Evolutionary conservation across 1,140 invertebrate species (phyloP).

Genomic region (Drosophila albomicans): DNA sequence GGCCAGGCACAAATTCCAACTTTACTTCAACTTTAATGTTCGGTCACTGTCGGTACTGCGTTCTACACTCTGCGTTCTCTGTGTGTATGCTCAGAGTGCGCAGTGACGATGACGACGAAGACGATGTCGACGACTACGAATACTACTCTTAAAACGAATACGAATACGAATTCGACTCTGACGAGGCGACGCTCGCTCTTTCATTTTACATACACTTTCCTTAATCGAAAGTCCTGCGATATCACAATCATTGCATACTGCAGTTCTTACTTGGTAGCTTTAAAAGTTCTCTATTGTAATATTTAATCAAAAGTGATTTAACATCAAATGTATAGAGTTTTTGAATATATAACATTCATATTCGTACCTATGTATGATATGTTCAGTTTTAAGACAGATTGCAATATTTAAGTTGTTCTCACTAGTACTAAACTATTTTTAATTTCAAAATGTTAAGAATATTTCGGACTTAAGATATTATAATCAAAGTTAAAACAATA

Average conservation of each 20-base stretch:
- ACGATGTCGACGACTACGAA: constrained; percentile 38
- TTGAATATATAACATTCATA: too few relatives aligned
- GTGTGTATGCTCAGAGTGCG: constrained; percentile 43
- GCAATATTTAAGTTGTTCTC: too few relatives aligned
- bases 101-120: constrained; percentile 42
- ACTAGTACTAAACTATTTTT: too few relatives aligned
- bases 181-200: constrained; percentile 33
- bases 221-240: constrained; percentile 1
- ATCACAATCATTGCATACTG: not conserved
- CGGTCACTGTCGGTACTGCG: constrained; percentile 54
- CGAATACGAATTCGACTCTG: constrained; percentile 35
- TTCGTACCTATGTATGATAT: too few relatives aligned
- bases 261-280: too few relatives aligned
- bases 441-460: too few relatives aligned
- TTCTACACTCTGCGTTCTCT: constrained; percentile 32
- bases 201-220: constrained; percentile 44
- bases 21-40: constrained; percentile 81
- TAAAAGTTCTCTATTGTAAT: too few relatives aligned
- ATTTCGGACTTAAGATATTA: too few relatives aligned
- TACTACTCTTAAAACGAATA: not conserved
- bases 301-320: too few relatives aligned
- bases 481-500: too few relatives aligned
- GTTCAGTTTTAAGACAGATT: too few relatives aligned
- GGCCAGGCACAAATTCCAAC: constrained; percentile 75
- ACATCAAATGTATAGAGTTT: too few relatives aligned